A percentile compares a stretch with the other conserved stretches of the same genome.
Evolutionary conservation across 2,113 vertebrate species (phyloP).

Genomic region (Dicrurus megarhynchus): DNA sequence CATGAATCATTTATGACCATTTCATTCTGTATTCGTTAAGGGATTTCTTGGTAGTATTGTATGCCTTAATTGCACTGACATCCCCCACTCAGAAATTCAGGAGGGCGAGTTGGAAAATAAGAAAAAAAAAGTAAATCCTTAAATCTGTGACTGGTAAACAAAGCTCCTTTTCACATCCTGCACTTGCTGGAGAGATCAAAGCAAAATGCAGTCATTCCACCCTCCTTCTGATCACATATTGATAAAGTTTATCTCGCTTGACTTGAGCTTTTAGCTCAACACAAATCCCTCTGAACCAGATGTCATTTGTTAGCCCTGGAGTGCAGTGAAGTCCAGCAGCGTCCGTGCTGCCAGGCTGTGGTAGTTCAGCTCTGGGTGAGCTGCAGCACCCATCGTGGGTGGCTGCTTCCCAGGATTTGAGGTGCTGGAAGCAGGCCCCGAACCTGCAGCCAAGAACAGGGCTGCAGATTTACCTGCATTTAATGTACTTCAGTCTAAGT

Average conservation of each 20-base stretch:
- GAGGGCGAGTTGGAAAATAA: neutral
- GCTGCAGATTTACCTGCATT: slow-evolving; percentile 34
- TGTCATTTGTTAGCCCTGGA: neutral
- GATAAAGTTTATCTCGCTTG: slow-evolving; percentile 38
- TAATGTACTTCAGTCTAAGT: slow-evolving; percentile 38
- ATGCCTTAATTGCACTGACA: slow-evolving; percentile 45
- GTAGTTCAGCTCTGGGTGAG: neutral
- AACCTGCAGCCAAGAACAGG: neutral
- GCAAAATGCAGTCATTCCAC: neutral
- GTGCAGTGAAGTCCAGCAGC: neutral
- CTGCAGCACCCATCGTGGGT: neutral
- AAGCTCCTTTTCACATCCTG: neutral
- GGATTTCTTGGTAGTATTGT: slow-evolving; percentile 41
- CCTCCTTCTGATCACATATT: slow-evolving; percentile 50
- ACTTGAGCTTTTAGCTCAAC: slow-evolving; percentile 4
- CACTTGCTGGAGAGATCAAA: slow-evolving; percentile 27
- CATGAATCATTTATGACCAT: slow-evolving; percentile 61
- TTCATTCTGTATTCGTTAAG: slow-evolving; percentile 48
- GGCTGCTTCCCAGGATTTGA: neutral
- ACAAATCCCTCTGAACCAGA: neutral
- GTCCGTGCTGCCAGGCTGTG: neutral
- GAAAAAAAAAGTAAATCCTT: neutral
- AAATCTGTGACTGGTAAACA: neutral
- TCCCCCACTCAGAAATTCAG: slow-evolving; percentile 41
- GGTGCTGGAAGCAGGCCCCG: neutral